Evolutionary conservation across 2,113 vertebrate species (phyloP), one percentile per base, ranked within the genome.

Genomic region (Siniperca knerii): DNA sequence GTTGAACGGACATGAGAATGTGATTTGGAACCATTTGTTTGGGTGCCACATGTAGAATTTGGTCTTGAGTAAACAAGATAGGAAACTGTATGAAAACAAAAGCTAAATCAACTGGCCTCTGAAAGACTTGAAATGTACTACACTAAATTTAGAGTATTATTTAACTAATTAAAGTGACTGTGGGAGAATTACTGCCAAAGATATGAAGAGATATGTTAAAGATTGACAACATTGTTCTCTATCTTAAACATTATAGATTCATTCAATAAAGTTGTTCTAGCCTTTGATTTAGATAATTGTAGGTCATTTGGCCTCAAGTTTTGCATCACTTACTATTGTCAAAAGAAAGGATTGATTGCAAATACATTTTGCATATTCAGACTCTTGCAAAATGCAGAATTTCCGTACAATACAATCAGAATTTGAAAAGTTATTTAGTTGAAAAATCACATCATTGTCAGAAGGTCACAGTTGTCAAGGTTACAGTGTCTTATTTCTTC

Each of bases 1-100:
- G 88, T 75, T 73, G 82, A 91, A 89, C 16, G 90, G 73, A 92
- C 66, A 90, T 89, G 91, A 91, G 20, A 80, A 65, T 75, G 66
- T 69, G 75, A 81, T 77, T 69, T 79, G 83, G 85, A 89, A 81
- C 64, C 77, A 74, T 86, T 80, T 85, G 21, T 60, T 69, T 85
- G 54, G 10, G 72, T n/a, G 18, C 35, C 6, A 83, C 44, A 37
- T 71, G 55, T 37, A 77, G 25, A 79, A 75, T 48, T 44, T 48
- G 15, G 5, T 73, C 42, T 70, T 40, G 20, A 76, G 61, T 12
- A 40, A 64, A 58, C n/a, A 46, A 54, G 15, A 58, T 35, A 78
- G 48, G 9, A 83, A 54, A 75, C 42, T n/a, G 20, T 52, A 44
- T 61, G 50, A 4, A 65, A 79, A 25, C 12, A 46, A n/a, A 20